phyloP scores from a whole-genome alignment of 1,140 invertebrate species.

The Bombus polaris region DNA sequence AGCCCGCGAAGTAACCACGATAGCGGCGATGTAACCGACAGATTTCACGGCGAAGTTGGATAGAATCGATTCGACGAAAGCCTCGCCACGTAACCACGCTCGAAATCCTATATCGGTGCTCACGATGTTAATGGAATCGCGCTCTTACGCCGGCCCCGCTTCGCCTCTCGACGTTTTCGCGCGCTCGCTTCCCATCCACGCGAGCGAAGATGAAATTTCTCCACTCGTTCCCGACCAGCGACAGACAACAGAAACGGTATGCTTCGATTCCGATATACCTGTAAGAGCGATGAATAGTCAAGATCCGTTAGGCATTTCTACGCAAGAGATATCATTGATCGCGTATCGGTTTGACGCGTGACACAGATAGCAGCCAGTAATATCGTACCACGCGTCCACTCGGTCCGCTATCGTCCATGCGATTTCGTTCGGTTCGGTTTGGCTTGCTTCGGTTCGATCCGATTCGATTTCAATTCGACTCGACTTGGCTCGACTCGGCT shows the following conservation, averaged over 20 bases:
- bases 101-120: background rate
- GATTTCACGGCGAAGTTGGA: background rate
- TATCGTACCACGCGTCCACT: constrained; percentile 48
- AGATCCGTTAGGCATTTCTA: constrained; percentile 64
- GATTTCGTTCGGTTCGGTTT: background rate
- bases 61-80: background rate
- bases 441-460: background rate
- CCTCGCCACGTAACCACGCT: background rate
- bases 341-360: constrained; percentile 62
- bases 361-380: constrained; percentile 61
- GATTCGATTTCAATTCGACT: background rate
- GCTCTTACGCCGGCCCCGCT: constrained; percentile 18
- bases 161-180: constrained; percentile 18
- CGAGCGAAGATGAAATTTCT: constrained; percentile 41
- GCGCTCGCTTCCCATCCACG: constrained; percentile 19
- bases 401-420: background rate
- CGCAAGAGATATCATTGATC: constrained; percentile 72
- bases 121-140: constrained; percentile 27
- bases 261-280: constrained; percentile 52
- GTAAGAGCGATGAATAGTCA: constrained; percentile 69
- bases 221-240: constrained; percentile 46
- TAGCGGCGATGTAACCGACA: no score
- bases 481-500: background rate
- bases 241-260: constrained; percentile 19
- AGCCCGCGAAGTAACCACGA: background rate